Base-by-base conservation (phyloP, 2,113 vertebrate genomes). In the Dicrurus megarhynchus region DNA sequence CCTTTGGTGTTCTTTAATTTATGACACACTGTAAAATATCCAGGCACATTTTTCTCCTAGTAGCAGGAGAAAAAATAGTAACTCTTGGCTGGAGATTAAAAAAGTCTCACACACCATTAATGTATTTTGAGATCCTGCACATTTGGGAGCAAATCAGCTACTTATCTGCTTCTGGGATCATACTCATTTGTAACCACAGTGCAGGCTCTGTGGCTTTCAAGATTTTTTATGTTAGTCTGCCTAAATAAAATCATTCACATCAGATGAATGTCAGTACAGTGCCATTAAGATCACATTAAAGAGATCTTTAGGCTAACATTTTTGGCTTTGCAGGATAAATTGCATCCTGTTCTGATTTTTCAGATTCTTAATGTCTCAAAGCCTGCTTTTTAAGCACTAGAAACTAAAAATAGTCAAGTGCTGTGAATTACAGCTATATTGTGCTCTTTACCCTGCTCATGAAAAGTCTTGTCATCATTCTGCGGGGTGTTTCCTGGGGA, bases 1-100 rank as follows among this genome's bases (percentile, higher is more conserved):
- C 79, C 85, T 89, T 94, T 92, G 88, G 71, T 92, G 56, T 78
- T 96, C 73, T 90, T 93, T 94, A 92, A 92, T 97, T 95, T 95
- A 93, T 84, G 52, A 73, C 52, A 41, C 64, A 21, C 79, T 78
- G 61, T 96, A 93, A 95, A 94, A 94, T 60, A 35, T 89, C 80
- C 88, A 81, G 68, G 73, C 83, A 65, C 60, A 78, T 94, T 94
- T 92, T 96, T 56, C 88, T 56, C 88, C 41, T 95, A 60, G 83
- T 89, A 95, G 82, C 63, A 93, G 44, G 61, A 87, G 64, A 74
- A 75, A 92, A 95, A 94, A 75, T 75, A 92, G 73, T 84, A 84
- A 90, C 60, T 89, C 52, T 81, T 95, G 92, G 94, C 95, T 86
- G 37, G 46, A 94, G 83, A 94, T 93, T 93, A 74, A 92, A 92